Percentiles rank a stretch among this genome's conserved stretches.
Conservation (phyloP, 92 coral and sea anemone species). For the Porites lobata region DNA sequence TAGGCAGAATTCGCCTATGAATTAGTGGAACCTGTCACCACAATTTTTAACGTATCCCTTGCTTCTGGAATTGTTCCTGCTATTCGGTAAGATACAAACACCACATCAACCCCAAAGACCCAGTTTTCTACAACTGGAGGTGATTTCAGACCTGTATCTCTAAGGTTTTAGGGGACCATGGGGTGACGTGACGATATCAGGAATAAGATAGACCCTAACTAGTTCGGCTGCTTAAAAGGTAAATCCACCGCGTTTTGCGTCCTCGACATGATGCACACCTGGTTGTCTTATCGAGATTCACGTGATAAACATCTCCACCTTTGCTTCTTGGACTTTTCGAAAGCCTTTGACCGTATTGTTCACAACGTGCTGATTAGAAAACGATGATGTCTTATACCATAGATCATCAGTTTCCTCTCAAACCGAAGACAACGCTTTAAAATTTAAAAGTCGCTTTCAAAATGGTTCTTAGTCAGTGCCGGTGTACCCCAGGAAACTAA, state of each 20-base stretch:
- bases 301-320: slow-evolving; percentile 36
- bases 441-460: slow-evolving; percentile 14
- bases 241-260: slow-evolving; percentile 19
- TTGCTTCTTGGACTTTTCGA: background rate
- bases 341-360: slow-evolving; percentile 17
- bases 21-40: no score
- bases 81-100: no score
- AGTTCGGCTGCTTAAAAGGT: slow-evolving; percentile 65
- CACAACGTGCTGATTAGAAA: slow-evolving; percentile 36
- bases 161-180: background rate
- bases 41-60: no score
- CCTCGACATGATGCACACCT: slow-evolving; percentile 61
- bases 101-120: no score
- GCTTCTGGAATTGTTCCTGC: no score
- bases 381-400: slow-evolving; percentile 34
- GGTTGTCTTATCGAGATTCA: slow-evolving; percentile 51
- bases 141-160: no score
- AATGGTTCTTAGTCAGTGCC: slow-evolving; percentile 49
- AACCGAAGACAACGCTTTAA: slow-evolving; percentile 39
- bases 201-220: slow-evolving; percentile 37
- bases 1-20: no score
- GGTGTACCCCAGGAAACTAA: slow-evolving; percentile 63
- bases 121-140: no score
- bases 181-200: background rate
- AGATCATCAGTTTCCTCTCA: slow-evolving; percentile 48